These are phyloP conservation scores for Automeris io DNA, from an alignment of 2,888 invertebrate species.

Conservation along the genomic window DNA sequence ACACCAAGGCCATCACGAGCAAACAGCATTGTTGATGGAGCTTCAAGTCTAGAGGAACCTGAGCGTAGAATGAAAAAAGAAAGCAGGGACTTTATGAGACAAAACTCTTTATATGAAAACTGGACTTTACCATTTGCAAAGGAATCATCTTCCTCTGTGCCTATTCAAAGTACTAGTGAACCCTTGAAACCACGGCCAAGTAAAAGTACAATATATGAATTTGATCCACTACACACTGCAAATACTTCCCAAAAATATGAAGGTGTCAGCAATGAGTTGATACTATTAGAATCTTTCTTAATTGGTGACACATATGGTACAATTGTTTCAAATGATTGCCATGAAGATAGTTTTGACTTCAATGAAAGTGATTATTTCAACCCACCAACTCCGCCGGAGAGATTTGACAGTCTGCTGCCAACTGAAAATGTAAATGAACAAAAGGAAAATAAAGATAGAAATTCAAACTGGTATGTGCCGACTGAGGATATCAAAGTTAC, in stretches of 20 bases:
- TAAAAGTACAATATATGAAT: conserved; percentile 83
- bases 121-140: conserved; percentile 45
- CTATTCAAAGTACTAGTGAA: conserved; percentile 5
- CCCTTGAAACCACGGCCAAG: conserved; percentile 35
- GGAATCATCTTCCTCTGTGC: conserved; percentile 11
- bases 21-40: conserved; percentile 46
- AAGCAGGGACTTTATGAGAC: conserved; percentile 41
- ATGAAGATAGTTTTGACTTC: conserved; percentile 50
- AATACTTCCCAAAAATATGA: conserved; percentile 38
- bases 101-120: conserved; percentile 62
- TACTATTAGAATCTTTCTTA: conserved; percentile 81
- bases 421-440: conserved; percentile 33
- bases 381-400: conserved; percentile 79
- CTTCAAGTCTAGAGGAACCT: conserved; percentile 49
- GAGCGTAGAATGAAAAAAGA: conserved; percentile 45
- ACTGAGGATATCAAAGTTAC: conserved; percentile 25
- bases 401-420: conserved; percentile 78
- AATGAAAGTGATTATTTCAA: conserved; percentile 62
- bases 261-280: conserved; percentile 78
- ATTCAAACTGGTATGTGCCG: conserved; percentile 60
- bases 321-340: conserved; percentile 63
- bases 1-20: conserved; percentile 51
- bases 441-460: conserved; percentile 44
- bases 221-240: conserved; percentile 78
- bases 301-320: conserved; percentile 83